These are phyloP conservation scores for Aelia acuminata DNA, from an alignment of 2,888 invertebrate genomes.

Conservation along the genomic window DNA sequence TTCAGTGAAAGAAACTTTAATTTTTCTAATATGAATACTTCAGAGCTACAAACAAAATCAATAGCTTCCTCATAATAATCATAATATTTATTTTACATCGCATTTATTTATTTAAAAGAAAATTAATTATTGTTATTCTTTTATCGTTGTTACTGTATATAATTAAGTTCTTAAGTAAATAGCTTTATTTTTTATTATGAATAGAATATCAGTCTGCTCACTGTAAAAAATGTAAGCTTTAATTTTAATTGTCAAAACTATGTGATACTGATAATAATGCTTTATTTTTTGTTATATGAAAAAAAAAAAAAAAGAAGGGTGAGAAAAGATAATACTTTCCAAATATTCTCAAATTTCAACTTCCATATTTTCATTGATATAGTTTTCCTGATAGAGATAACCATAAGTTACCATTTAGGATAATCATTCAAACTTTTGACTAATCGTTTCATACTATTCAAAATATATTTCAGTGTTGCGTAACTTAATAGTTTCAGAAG, in stretches of 20 bases:
- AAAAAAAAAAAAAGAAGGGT: slow-evolving; percentile 2
- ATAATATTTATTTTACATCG: neutral
- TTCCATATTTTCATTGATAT: slow-evolving; percentile 11
- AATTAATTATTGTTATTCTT: neutral
- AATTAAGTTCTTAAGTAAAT: slow-evolving; percentile 32
- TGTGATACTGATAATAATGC: slow-evolving; percentile 61
- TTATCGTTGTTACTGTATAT: slow-evolving; percentile 39
- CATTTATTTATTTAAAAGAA: neutral
- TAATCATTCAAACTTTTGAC: slow-evolving; percentile 26
- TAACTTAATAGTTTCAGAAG: neutral
- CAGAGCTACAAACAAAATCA: slow-evolving; percentile 18
- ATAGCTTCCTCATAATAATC: slow-evolving; percentile 15
- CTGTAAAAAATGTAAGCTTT: slow-evolving; percentile 55
- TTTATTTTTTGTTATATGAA: slow-evolving; percentile 47
- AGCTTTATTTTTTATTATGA: slow-evolving; percentile 57
- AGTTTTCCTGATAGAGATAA: slow-evolving; percentile 7
- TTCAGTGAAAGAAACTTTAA: slow-evolving; percentile 13
- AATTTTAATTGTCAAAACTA: slow-evolving; percentile 55
- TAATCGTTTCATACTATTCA: slow-evolving; percentile 36
- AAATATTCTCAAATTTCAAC: slow-evolving; percentile 22
- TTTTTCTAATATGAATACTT: neutral
- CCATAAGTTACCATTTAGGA: slow-evolving; percentile 3
- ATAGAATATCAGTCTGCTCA: slow-evolving; percentile 54
- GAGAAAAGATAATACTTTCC: slow-evolving; percentile 12
- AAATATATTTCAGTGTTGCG: slow-evolving; percentile 34